Percentiles rank a stretch among this genome's conserved stretches.
These are phyloP conservation scores for Hyperoplus lanceolatus DNA, from an alignment of 2,797 vertebrate species.

Conservation along the genomic window DNA sequence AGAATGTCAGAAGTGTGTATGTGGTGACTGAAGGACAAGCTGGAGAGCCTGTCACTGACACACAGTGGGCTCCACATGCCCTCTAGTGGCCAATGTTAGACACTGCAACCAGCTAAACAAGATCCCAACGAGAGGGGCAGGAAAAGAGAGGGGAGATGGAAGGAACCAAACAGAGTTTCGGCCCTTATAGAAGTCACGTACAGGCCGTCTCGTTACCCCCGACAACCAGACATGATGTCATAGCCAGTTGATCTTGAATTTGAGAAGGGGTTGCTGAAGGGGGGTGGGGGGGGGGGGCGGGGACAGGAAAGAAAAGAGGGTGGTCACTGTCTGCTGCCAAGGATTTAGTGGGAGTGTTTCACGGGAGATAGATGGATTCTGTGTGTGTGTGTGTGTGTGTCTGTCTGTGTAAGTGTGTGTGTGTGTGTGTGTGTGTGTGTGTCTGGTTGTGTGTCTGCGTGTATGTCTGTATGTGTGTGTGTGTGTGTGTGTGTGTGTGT, in stretches of 20 bases:
- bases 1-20: conserved; percentile 39
- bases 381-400: conserved; percentile 36
- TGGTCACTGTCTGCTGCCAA: conserved; percentile 87
- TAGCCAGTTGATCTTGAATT: conserved; percentile 93
- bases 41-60: not conserved
- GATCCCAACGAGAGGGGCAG: conserved; percentile 62
- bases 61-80: conserved; percentile 58
- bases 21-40: conserved; percentile 15
- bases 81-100: conserved; percentile 68
- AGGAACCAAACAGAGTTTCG: conserved; percentile 74
- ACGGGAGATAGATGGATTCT: conserved; percentile 72
- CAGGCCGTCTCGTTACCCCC: conserved; percentile 91
- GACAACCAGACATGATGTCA: conserved; percentile 97
- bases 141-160: conserved; percentile 44
- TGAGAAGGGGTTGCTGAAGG: conserved; percentile 80
- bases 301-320: conserved; percentile 84
- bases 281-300: conserved; percentile 67
- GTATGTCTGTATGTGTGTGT: not conserved
- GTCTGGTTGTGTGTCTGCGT: conserved; percentile 15
- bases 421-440: conserved; percentile 48
- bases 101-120: conserved; percentile 51
- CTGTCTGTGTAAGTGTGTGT: conserved; percentile 47
- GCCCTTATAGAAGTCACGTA: conserved; percentile 90
- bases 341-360: conserved; percentile 82
- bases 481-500: conserved; percentile 42